These are phyloP conservation scores for Onthophagus sagittarius DNA, from an alignment of 2,888 invertebrate species.

Conservation along the genomic window DNA sequence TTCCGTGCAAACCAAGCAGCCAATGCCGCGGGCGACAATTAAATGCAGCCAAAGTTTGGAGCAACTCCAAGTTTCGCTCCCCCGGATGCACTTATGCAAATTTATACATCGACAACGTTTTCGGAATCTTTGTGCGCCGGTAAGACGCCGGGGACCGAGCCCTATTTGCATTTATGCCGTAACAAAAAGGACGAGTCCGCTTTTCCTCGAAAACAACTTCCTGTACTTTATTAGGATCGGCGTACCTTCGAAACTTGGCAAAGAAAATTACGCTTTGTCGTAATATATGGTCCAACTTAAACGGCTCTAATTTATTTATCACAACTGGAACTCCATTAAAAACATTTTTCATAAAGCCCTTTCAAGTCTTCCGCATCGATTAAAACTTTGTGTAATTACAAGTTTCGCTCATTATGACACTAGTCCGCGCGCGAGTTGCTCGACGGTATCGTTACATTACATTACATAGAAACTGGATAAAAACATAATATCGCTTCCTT, in stretches of 20 bases:
- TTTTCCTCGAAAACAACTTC: not conserved
- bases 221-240: not conserved
- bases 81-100: conserved; percentile 12
- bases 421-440: not conserved
- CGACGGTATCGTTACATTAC: not conserved
- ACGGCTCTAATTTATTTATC: not conserved
- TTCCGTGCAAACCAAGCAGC: conserved; percentile 11
- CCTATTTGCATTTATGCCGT: not conserved
- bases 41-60: conserved; percentile 11
- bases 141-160: not conserved
- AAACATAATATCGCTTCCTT: not conserved
- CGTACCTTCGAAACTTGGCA: not conserved
- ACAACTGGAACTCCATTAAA: not conserved
- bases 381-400: not conserved
- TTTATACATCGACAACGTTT: conserved; percentile 14
- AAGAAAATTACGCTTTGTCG: not conserved
- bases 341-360: not conserved
- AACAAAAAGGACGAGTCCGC: not conserved
- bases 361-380: not conserved
- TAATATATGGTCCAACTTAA: not conserved
- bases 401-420: not conserved
- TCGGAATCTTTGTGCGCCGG: conserved; percentile 10
- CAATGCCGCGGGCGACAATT: conserved; percentile 11
- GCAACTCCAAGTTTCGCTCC: conserved; percentile 8
- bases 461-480: not conserved